Evolutionary conservation across 2,797 vertebrate species (phyloP), one percentile per base, ranked within the genome.

Genomic region (Novumbra hubbsi): DNA sequence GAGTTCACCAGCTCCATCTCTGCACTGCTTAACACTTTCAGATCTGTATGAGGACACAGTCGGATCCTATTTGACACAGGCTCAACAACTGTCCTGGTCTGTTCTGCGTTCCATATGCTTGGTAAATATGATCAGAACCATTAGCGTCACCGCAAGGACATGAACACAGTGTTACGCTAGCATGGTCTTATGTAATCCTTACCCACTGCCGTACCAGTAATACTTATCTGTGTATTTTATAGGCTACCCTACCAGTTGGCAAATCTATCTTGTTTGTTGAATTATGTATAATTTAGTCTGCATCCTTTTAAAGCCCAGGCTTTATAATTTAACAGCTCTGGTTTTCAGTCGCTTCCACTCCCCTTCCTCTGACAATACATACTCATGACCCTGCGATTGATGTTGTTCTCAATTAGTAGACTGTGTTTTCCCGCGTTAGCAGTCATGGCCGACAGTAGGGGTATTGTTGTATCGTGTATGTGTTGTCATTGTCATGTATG

Each of bases 1-100:
- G 88, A 89, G 88, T 89, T 89, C 82, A 92, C 84, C 88, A 88
- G 80, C 85, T 90, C 88, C 85, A 86, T 7, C 65, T n/a, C n/a
- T 45, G 14, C 30, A 41, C 50, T 38, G 32, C 12, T 91, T 27
- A 93, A 92, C 86, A 85, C 87, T 83, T 90, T 85, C 84, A 90
- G 79, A 28, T n/a, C 89, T 27, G 70, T 66, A 74, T 75, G 67
- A 64, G 72, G 80, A 77, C 77, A 78, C 68, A 76, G 70, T 27
- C 45, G 16, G 64, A 66, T 38, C 68, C 27, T 64, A 5, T 64
- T 30, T 64, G 30, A 14, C 27, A 30, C 62, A 17, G 57, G 24
- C 11, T 24, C 27, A 27, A 62, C 21, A 6, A 62, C 21, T 27
- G 57, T 11, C 57, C 41, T 45, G 27, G 27, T 17, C 15, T 30